phyloP scores from a whole-genome alignment of 2,888 invertebrate species.

The Hirudinaria manillensis region DNA sequence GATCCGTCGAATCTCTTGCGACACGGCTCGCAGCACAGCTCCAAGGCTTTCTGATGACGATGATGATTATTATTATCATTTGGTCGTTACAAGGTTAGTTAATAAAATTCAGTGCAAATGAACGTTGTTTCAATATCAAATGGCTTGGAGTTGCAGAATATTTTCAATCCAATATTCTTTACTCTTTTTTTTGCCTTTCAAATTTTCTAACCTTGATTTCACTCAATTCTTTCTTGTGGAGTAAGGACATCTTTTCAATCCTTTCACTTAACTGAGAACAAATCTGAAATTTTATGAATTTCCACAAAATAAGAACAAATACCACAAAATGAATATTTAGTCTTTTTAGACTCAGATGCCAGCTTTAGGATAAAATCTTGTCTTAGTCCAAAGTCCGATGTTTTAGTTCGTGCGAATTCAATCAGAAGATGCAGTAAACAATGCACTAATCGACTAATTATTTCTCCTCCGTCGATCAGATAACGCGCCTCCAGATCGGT shows the following conservation, averaged over 20 bases:
- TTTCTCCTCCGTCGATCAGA: too few relatives aligned
- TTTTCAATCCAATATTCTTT: too few relatives aligned
- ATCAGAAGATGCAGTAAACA: too few relatives aligned
- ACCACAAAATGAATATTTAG: background rate
- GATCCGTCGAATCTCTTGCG: background rate
- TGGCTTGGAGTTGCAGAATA: too few relatives aligned
- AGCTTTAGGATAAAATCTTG: too few relatives aligned
- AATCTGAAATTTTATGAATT: slow-evolving; percentile 49
- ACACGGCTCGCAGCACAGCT: background rate
- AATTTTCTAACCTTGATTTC: slow-evolving; percentile 61
- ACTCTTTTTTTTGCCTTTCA: background rate
- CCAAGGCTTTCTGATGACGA: background rate
- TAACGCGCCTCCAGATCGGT: too few relatives aligned
- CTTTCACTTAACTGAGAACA: slow-evolving; percentile 72
- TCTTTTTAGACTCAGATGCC: too few relatives aligned
- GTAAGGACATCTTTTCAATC: slow-evolving; percentile 63
- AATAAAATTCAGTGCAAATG: too few relatives aligned
- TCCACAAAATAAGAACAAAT: background rate
- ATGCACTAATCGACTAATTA: too few relatives aligned
- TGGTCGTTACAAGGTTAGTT: too few relatives aligned
- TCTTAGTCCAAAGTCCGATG: too few relatives aligned
- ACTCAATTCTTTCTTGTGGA: slow-evolving; percentile 62
- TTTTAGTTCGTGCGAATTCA: too few relatives aligned
- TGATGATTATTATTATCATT: background rate
- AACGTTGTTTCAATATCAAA: slow-evolving; percentile 42